Conservation (phyloP, 2,113 vertebrate species). For the Gallinago media region DNA sequence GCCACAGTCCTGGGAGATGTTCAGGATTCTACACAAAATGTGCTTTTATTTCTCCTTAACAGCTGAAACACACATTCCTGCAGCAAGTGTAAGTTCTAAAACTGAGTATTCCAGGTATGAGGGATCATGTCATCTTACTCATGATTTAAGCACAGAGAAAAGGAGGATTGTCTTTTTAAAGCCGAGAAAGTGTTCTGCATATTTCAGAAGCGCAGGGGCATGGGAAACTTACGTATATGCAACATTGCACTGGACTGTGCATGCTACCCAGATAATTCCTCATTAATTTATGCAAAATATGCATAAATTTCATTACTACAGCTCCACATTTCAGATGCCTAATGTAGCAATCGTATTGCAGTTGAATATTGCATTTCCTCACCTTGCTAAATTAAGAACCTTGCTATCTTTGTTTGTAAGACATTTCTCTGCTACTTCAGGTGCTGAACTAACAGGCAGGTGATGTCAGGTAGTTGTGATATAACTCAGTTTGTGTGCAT, state of each 20-base stretch:
- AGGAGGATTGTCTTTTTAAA: not conserved
- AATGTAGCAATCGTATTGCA: not conserved
- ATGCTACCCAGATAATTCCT: not conserved
- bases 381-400: not conserved
- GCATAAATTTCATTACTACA: not conserved
- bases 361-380: not conserved
- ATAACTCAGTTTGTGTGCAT: not conserved
- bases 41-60: not conserved
- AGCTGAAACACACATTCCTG: not conserved
- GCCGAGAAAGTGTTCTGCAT: not conserved
- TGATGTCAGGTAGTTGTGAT: not conserved
- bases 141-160: not conserved
- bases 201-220: not conserved
- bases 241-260: not conserved
- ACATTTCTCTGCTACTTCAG: not conserved
- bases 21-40: not conserved
- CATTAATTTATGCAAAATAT: not conserved
- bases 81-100: not conserved
- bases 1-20: not conserved
- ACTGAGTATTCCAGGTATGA: not conserved
- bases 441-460: not conserved
- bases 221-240: accelerated
- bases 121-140: not conserved
- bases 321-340: not conserved
- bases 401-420: not conserved